These are phyloP conservation scores for Polypterus bichir DNA, from an alignment of 2,113 vertebrate species.

Conservation along the genomic window DNA sequence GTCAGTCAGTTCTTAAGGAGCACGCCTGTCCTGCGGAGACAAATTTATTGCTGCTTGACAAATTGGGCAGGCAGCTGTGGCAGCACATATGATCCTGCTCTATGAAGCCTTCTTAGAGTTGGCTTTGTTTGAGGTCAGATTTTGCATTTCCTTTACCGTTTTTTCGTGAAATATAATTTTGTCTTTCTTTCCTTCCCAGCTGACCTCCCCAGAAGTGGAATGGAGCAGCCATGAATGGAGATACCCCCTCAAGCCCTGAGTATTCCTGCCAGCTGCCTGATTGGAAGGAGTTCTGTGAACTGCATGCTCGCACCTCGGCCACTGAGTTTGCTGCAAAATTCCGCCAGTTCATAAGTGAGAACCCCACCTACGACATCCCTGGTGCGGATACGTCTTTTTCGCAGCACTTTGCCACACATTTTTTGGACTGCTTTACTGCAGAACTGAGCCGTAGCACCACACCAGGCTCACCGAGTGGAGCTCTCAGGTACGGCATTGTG, in stretches of 20 bases:
- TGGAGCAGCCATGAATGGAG: conserved; percentile 95
- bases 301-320: conserved; percentile 80
- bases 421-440: conserved; percentile 76
- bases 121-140: no score
- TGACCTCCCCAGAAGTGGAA: conserved; percentile 55
- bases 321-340: conserved; percentile 87
- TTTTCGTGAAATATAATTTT: background rate
- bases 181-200: conserved; percentile 32
- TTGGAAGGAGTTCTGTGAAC: conserved; percentile 95
- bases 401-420: conserved; percentile 78
- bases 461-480: conserved; percentile 41
- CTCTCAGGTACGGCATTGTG: conserved; percentile 63
- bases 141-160: background rate
- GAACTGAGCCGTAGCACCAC: conserved; percentile 70
- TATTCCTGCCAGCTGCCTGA: conserved; percentile 77
- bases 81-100: no score
- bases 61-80: no score
- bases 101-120: no score
- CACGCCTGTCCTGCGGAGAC: no score
- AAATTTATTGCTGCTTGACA: no score
- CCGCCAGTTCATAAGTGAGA: conserved; percentile 81
- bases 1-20: no score
- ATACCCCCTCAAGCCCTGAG: conserved; percentile 64
- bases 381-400: conserved; percentile 82
- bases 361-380: conserved; percentile 80